phyloP scores from a whole-genome alignment of 2,888 invertebrate species.

The Erebia aethiops region DNA sequence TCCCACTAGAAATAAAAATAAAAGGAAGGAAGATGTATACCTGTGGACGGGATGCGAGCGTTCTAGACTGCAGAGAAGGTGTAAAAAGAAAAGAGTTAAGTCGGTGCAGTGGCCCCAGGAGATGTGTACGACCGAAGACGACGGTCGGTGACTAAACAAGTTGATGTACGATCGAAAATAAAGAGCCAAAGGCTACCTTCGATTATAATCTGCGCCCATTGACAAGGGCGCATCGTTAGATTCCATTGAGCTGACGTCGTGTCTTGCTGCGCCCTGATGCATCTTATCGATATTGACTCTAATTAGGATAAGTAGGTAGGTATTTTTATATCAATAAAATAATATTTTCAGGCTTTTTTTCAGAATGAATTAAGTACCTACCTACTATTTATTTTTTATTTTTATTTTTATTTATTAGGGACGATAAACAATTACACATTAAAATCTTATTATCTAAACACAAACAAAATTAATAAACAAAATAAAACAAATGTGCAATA shows the following conservation, averaged over 20 bases:
- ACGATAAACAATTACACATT: no score
- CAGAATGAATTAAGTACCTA: no score
- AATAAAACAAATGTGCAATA: no score
- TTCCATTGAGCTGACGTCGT: slow-evolving; percentile 46
- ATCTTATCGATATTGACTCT: neutral
- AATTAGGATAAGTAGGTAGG: no score
- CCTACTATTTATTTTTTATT: no score
- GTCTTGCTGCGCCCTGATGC: neutral
- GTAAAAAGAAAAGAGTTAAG: slow-evolving; percentile 63
- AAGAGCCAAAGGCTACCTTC: slow-evolving; percentile 53
- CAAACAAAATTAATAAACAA: no score
- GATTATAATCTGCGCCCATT: slow-evolving; percentile 59
- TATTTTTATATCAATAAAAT: no score
- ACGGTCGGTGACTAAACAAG: slow-evolving; percentile 52
- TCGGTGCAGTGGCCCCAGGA: slow-evolving; percentile 67
- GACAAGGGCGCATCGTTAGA: slow-evolving; percentile 64
- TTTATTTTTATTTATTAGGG: no score
- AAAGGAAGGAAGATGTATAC: slow-evolving; percentile 66
- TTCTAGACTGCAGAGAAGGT: slow-evolving; percentile 67
- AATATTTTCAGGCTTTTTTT: neutral
- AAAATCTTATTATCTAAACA: no score
- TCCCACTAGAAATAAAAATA: slow-evolving; percentile 75
- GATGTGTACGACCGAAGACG: slow-evolving; percentile 48
- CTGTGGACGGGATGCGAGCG: slow-evolving; percentile 61
- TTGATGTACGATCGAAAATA: slow-evolving; percentile 56